phyloP scores from a whole-genome alignment of 2,888 invertebrate genomes.

The Erebia epiphron region DNA sequence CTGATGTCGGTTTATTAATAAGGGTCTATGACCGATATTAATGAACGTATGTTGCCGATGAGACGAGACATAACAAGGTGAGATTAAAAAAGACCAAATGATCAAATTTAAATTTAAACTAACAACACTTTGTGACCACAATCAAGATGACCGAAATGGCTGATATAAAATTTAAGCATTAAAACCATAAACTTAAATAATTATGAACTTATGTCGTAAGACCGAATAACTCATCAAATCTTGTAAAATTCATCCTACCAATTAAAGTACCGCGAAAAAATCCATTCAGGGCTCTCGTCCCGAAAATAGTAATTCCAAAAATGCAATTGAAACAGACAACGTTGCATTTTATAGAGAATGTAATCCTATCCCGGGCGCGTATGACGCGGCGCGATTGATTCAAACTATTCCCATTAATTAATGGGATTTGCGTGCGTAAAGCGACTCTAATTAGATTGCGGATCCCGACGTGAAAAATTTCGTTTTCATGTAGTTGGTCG shows the following conservation, averaged over 20 bases:
- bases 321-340: slow-evolving; percentile 20
- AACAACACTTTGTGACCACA: too few species aligned
- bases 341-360: slow-evolving; percentile 24
- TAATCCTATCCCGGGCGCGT: slow-evolving; percentile 33
- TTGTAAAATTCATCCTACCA: background rate
- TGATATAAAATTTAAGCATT: too few species aligned
- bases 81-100: too few species aligned
- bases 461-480: slow-evolving; percentile 29
- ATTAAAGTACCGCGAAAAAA: background rate
- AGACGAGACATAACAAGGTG: too few species aligned
- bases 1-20: too few species aligned
- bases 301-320: slow-evolving; percentile 22
- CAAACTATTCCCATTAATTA: slow-evolving; percentile 71
- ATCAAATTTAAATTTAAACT: too few species aligned
- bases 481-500: slow-evolving; percentile 26
- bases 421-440: slow-evolving; percentile 62
- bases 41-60: too few species aligned
- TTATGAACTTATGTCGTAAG: too few species aligned
- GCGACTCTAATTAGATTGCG: slow-evolving; percentile 64
- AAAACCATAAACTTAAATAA: too few species aligned
- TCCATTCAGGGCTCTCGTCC: background rate
- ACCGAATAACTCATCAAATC: background rate
- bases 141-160: too few species aligned
- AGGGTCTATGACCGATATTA: too few species aligned
- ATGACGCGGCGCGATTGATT: slow-evolving; percentile 50